Evolutionary conservation across 2,113 vertebrate genomes (phyloP).

Genomic region (Bubo blakistoni): DNA sequence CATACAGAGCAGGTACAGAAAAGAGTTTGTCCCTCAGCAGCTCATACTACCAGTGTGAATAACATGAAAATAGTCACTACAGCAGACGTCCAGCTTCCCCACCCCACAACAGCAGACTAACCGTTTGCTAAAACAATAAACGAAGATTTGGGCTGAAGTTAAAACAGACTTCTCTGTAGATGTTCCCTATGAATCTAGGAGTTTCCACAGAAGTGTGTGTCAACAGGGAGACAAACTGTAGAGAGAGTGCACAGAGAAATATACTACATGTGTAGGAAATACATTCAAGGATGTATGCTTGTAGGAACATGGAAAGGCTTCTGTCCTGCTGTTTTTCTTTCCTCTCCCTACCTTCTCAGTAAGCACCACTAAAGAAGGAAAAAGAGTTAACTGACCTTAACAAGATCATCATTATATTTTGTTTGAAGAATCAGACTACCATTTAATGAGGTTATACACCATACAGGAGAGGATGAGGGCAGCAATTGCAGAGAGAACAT

Average conservation of each 20-base stretch:
- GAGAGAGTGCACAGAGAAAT: not conserved
- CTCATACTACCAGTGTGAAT: not conserved
- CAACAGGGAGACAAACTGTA: not conserved
- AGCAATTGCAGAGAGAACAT: not conserved
- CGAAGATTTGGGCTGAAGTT: not conserved
- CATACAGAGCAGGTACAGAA: fast-evolving
- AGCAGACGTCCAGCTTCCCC: not conserved
- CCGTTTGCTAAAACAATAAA: not conserved
- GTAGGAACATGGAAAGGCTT: not conserved
- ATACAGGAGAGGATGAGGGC: not conserved
- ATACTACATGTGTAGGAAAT: fast-evolving
- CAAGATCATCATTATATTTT: not conserved
- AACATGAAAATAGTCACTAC: not conserved
- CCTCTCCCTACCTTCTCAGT: not conserved
- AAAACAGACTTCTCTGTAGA: not conserved
- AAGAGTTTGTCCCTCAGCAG: not conserved
- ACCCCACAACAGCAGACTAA: not conserved
- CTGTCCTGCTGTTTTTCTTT: not conserved
- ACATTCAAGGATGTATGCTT: not conserved
- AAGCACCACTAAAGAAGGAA: not conserved
- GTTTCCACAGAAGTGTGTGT: not conserved
- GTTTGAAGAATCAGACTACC: not conserved
- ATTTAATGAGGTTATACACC: not conserved
- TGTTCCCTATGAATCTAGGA: not conserved
- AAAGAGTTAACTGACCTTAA: not conserved